phyloP scores from a whole-genome alignment of 2,113 vertebrate genomes.

The Apteryx mantelli region DNA sequence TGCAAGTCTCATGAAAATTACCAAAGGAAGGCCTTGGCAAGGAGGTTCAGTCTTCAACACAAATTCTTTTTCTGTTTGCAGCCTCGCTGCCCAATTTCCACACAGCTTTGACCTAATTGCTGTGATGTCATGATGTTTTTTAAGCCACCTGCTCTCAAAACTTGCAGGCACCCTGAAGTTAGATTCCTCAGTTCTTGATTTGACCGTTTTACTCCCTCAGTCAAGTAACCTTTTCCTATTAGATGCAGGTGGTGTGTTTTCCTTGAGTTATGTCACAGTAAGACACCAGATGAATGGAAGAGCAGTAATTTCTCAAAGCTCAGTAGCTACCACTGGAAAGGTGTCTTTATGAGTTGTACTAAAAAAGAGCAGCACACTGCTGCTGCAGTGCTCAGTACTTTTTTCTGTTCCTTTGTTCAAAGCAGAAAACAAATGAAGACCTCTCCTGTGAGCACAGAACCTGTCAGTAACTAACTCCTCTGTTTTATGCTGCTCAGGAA shows the following conservation, averaged over 20 bases:
- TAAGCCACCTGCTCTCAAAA: background rate
- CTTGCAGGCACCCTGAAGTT: background rate
- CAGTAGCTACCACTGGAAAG: background rate
- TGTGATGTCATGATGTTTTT: background rate
- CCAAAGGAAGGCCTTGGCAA: background rate
- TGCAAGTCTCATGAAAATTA: background rate
- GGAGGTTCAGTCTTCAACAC: background rate
- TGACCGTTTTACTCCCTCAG: background rate
- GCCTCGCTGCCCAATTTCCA: background rate
- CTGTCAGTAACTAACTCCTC: background rate
- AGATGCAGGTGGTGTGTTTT: background rate
- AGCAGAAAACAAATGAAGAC: background rate
- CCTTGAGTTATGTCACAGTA: background rate
- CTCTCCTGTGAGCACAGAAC: background rate
- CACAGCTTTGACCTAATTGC: background rate
- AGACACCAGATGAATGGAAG: background rate
- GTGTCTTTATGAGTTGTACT: background rate
- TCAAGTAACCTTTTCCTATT: background rate
- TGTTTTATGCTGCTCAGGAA: background rate
- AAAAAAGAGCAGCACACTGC: background rate
- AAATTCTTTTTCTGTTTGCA: background rate
- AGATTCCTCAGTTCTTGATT: background rate
- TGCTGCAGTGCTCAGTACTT: background rate
- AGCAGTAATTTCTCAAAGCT: background rate
- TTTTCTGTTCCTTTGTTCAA: background rate